These are phyloP conservation scores for Kradibia gibbosae DNA, from an alignment of 1,140 invertebrate species.

Conservation along the genomic window DNA sequence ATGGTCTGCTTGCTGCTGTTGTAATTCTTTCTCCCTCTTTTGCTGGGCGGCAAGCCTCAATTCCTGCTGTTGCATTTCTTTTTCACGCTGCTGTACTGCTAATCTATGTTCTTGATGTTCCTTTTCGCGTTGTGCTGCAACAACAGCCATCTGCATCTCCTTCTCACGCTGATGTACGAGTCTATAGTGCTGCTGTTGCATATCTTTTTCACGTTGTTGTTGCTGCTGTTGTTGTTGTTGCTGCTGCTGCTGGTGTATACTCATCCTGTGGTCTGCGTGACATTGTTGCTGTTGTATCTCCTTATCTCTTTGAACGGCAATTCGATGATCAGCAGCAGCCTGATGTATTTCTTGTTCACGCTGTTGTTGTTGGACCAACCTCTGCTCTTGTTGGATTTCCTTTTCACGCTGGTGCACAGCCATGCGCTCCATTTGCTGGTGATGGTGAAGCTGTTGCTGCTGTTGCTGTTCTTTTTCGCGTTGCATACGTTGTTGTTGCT, in stretches of 20 bases:
- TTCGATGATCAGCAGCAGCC: constrained; percentile 61
- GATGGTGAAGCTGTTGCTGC: constrained; percentile 62
- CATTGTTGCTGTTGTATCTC: constrained; percentile 61
- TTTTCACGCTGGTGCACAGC: constrained; percentile 67
- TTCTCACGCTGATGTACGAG: constrained; percentile 61
- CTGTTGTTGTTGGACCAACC: constrained; percentile 64
- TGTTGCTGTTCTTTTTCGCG: constrained; percentile 69
- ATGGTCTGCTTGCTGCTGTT: constrained; percentile 62
- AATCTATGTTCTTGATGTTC: constrained; percentile 64
- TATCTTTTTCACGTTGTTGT: constrained; percentile 61
- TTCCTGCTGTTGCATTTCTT: constrained; percentile 58
- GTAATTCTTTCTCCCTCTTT: constrained; percentile 64
- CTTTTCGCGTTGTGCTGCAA: constrained; percentile 47
- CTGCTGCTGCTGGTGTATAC: constrained; percentile 58
- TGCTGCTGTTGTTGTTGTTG: constrained; percentile 61
- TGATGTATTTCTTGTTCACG: constrained; percentile 69
- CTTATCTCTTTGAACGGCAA: constrained; percentile 64
- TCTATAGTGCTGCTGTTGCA: constrained; percentile 58
- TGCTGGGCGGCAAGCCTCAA: constrained; percentile 57
- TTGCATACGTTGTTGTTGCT: constrained; percentile 64
- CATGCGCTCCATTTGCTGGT: constrained; percentile 64
- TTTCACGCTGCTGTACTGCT: constrained; percentile 52
- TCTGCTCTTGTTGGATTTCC: constrained; percentile 69
- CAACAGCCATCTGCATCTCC: constrained; percentile 57
- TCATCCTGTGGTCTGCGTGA: constrained; percentile 49